phyloP scores from a whole-genome alignment of 2,113 vertebrate species.

The Urocitellus parryii region DNA sequence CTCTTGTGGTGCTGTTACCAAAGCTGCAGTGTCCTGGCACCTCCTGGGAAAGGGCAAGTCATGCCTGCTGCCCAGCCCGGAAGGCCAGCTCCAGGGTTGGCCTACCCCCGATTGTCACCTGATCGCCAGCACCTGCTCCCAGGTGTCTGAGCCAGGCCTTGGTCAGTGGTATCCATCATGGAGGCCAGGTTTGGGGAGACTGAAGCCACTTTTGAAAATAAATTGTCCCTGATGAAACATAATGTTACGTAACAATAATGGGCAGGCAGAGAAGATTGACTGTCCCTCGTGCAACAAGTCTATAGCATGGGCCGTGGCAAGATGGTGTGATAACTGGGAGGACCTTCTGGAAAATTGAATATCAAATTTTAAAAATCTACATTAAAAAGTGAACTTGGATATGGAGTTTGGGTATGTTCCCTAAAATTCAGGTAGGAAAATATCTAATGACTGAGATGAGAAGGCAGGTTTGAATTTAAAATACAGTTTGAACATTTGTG shows the following conservation, averaged over 20 bases:
- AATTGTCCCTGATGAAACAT: too few species aligned
- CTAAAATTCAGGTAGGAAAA: background rate
- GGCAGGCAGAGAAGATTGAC: background rate
- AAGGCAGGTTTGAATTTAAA: background rate
- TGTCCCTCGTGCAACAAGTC: rapidly evolving
- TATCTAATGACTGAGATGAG: too few species aligned
- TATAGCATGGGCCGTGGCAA: rapidly evolving
- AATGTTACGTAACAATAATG: rapidly evolving
- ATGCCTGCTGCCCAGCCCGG: background rate
- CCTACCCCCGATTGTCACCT: background rate
- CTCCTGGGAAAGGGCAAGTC: rapidly evolving
- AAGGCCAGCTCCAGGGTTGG: rapidly evolving
- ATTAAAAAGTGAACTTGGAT: background rate
- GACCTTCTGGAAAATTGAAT: background rate
- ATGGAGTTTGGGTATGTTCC: background rate
- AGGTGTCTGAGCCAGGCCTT: rapidly evolving
- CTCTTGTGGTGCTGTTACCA: background rate
- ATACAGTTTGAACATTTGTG: background rate
- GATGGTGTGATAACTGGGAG: rapidly evolving
- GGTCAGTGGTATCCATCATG: rapidly evolving
- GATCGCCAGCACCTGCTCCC: background rate
- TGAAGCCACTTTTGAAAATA: background rate
- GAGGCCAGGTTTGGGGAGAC: background rate
- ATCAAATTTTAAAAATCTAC: background rate
- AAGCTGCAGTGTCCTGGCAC: background rate